Percentiles rank a stretch among this genome's conserved stretches.
Conservation (phyloP, 2,797 vertebrate genomes). For the Geotrypetes seraphini region DNA sequence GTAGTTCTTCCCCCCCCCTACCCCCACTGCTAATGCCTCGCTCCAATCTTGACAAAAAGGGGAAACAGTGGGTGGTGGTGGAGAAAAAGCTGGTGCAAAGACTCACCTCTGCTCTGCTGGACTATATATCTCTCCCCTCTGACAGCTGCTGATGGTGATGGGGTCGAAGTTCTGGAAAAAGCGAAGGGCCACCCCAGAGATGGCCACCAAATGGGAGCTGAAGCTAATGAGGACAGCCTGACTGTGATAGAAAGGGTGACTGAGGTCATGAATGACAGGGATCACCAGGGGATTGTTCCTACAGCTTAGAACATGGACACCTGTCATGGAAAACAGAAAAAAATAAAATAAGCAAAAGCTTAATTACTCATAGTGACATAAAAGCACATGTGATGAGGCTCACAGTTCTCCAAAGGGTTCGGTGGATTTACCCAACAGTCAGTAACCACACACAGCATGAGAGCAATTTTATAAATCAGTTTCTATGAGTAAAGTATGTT, state of each 20-base stretch:
- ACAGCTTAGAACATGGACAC: constrained; percentile 90
- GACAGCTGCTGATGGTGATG: constrained; percentile 90
- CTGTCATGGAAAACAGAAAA: constrained; percentile 59
- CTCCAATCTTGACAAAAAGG: too few relatives aligned
- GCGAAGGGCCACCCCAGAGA: constrained; percentile 91
- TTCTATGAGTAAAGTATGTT: too few relatives aligned
- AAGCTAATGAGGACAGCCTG: constrained; percentile 86
- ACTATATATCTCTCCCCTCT: constrained; percentile 96
- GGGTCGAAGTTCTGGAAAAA: constrained; percentile 98
- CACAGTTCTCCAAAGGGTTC: too few relatives aligned
- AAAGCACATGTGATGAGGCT: too few relatives aligned
- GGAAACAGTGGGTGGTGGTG: too few relatives aligned
- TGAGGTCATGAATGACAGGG: constrained; percentile 94
- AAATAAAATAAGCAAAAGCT: constrained; percentile 8
- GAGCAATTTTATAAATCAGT: too few relatives aligned
- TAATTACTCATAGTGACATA: neutral
- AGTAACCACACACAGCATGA: too few relatives aligned
- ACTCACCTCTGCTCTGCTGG: constrained; percentile 90
- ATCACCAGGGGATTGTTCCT: constrained; percentile 94
- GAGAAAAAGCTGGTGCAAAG: neutral
- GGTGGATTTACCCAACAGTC: too few relatives aligned
- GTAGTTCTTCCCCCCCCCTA: constrained; percentile 20
- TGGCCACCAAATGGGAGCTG: constrained; percentile 78
- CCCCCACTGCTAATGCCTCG: too few relatives aligned
- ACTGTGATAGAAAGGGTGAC: constrained; percentile 91